phyloP scores from a whole-genome alignment of 2,888 invertebrate genomes.

The Eurytoma adleriae region DNA sequence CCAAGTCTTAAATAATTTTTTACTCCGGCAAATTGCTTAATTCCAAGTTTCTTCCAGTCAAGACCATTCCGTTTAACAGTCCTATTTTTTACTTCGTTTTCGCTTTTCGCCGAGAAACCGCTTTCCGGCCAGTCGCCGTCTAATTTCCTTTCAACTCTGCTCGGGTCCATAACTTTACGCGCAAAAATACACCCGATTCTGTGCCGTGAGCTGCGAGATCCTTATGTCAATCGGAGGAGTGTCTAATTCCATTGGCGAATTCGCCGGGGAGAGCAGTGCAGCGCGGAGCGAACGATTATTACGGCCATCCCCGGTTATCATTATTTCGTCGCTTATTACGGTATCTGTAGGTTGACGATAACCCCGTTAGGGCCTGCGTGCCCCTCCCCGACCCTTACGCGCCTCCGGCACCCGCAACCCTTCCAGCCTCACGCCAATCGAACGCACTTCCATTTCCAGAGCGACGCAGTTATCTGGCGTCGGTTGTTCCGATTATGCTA shows the following conservation, averaged over 20 bases:
- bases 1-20: too few relatives aligned
- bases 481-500: slow-evolving; percentile 72
- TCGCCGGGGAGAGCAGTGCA: background rate
- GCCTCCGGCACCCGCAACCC: slow-evolving; percentile 37
- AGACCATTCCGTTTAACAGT: background rate
- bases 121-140: background rate
- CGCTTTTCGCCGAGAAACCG: background rate
- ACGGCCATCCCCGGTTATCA: slow-evolving; percentile 54
- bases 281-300: slow-evolving; percentile 57
- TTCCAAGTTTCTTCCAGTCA: too few relatives aligned
- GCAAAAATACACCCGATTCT: background rate
- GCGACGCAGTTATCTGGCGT: slow-evolving; percentile 63
- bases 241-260: slow-evolving; percentile 19
- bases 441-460: slow-evolving; percentile 58
- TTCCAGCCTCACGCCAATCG: slow-evolving; percentile 56
- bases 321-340: slow-evolving; percentile 57
- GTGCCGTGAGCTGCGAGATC: background rate
- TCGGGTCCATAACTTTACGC: background rate
- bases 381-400: slow-evolving; percentile 38
- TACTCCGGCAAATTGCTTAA: too few relatives aligned
- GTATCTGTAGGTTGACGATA: slow-evolving; percentile 57
- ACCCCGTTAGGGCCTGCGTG: slow-evolving; percentile 42
- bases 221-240: slow-evolving; percentile 3
- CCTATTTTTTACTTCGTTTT: background rate
- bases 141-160: too few relatives aligned